Conservation (phyloP, 1,140 invertebrate species). For the Drosophila arawakana region DNA sequence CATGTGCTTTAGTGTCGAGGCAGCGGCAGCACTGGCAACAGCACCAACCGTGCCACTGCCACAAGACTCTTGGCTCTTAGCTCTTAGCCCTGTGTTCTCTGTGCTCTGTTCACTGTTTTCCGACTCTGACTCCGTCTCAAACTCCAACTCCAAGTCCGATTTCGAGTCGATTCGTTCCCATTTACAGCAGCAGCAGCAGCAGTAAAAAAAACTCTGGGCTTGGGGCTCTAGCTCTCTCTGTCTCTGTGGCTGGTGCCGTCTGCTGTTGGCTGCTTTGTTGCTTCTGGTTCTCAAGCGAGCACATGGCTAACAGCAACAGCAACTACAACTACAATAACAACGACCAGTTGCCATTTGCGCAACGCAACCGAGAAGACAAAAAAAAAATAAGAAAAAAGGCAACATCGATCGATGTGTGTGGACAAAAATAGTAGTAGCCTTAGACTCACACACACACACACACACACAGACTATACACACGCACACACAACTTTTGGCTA, state of each 20-base stretch:
- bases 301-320: slow-evolving; percentile 34
- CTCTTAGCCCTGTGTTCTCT: slow-evolving; percentile 2
- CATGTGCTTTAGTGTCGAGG: slow-evolving; percentile 32
- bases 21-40: slow-evolving; percentile 22
- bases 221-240: slow-evolving; percentile 24
- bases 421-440: slow-evolving; percentile 56
- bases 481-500: slow-evolving; percentile 10
- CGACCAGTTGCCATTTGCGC: slow-evolving; percentile 75
- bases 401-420: slow-evolving; percentile 57
- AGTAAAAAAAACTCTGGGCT: slow-evolving; percentile 8
- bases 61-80: slow-evolving; percentile 8
- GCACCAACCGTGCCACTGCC: slow-evolving; percentile 3
- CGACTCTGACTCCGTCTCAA: slow-evolving; percentile 13
- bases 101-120: slow-evolving; percentile 3
- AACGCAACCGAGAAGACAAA: slow-evolving; percentile 61
- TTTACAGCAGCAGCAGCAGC: slow-evolving; percentile 35
- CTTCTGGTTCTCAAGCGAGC: slow-evolving; percentile 65
- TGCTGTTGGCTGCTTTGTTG: slow-evolving; percentile 53
- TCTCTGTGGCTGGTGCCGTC: slow-evolving; percentile 36
- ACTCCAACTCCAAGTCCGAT: too few species aligned
- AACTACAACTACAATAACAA: slow-evolving; percentile 18
- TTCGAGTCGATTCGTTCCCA: slow-evolving; percentile 48
- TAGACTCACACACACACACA: slow-evolving; percentile 12
- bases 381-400: slow-evolving; percentile 40
- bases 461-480: slow-evolving; percentile 3